Evolutionary conservation across 1,140 invertebrate species (phyloP), one percentile per base, ranked within the genome.

Genomic region (Aplysia californica): DNA sequence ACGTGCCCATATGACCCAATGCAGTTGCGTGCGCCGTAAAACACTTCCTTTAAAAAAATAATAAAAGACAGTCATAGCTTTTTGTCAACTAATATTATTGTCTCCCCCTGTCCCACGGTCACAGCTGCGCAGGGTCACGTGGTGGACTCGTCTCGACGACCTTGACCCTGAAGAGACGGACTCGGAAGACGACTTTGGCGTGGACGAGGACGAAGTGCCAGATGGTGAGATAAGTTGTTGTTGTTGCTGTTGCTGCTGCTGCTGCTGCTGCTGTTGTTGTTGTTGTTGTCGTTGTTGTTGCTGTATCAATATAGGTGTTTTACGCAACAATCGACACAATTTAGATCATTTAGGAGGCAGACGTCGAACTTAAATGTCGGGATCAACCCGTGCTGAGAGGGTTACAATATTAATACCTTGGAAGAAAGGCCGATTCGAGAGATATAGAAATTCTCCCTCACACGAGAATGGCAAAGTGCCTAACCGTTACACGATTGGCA

Each of bases 61-160:
- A 50, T 50, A n/a, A 15, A 50, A 10, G n/a, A 50, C 10, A 10
- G 10, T 29, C 26, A 38, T 39, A 4, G 72, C 80, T 79, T 68
- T 83, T 18, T 71, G 75, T 38, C 65, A 76, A 3, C 77, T 83
- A 4, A 83, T 79, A 6, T 83, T 75, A 75, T 83, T 77, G 79
- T 81, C 81, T 41, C 77, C 79, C n/a, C 59, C 80, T 39, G 77
- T 77, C 44, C n/a, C 74, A 69, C 0, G 78, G 76, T 26, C 76
- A 80, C 66, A 76, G 75, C 38, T 76, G 35, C 41, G 44, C 33
- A 29, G 66, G 2, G 65, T 76, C 2, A 76, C 75, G 6, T 76
- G 65, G 65, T 76, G 64, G 64, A 76, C 75, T n/a, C 65, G 75
- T 23, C 41, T 69, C 33, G 75, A 67, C n/a, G 35, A 31, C 20